Evolutionary conservation across 2,888 invertebrate species (phyloP).

Genomic region (Xanthia togata): DNA sequence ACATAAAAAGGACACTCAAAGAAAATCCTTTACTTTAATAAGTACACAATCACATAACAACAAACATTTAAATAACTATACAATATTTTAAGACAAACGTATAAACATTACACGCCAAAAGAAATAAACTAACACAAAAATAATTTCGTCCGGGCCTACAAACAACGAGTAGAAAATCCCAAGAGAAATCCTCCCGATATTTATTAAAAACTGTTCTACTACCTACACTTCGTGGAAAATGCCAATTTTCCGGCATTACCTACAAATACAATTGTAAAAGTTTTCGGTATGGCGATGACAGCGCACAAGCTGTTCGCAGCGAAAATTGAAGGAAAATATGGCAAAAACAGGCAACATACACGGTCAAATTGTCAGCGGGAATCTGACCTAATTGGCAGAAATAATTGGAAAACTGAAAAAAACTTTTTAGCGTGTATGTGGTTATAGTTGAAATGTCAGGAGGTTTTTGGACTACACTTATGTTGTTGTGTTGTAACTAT

Average conservation of each 20-base stretch:
- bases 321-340: conserved; percentile 19
- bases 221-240: conserved; percentile 4
- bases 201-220: conserved; percentile 21
- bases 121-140: background rate
- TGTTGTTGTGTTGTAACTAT: background rate
- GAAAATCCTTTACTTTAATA: background rate
- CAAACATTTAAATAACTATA: too few species aligned
- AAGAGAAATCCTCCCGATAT: conserved; percentile 33
- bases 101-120: background rate
- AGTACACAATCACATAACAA: too few species aligned
- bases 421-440: background rate
- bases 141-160: background rate
- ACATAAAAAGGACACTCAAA: too few species aligned
- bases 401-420: conserved; percentile 36
- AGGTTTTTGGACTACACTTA: background rate
- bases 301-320: conserved; percentile 2
- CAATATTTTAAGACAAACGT: background rate
- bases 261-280: conserved; percentile 38
- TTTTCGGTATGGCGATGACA: conserved; percentile 25
- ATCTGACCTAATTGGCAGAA: conserved; percentile 45
- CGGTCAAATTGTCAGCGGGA: conserved; percentile 23
- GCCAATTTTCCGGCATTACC: conserved; percentile 34
- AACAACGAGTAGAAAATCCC: conserved; percentile 21
- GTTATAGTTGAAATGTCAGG: conserved; percentile 27
- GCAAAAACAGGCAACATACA: background rate